Base-by-base conservation (phyloP, 1,140 invertebrate species). In the Parapsyche elsis region DNA sequence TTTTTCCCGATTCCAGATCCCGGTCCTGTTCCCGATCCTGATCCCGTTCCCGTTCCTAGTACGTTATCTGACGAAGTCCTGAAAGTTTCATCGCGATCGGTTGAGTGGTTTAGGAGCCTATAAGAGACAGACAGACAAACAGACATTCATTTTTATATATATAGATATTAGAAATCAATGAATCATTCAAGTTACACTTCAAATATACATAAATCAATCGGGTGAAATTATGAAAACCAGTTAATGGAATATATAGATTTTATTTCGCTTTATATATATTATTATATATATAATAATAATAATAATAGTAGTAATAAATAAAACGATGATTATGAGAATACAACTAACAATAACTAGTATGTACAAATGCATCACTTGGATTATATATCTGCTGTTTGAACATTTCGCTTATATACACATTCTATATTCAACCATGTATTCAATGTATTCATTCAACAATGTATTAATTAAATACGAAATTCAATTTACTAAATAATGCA, bases 301-400 rank as follows among this genome's bases (percentile, higher is more conserved):
- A 1, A 74, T 74, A 74, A 74, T 74, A 71, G 19, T 71, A 71
- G 53, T 73, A 75, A 75, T 75, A 75, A 75, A 75, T 75, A 75
- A 57, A 75, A 75, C 73, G 45, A 75, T 75, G 73, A 75, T 75
- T 75, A 75, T 57, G 73, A 75, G 73, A 75, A 23, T 75, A 57
- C 73, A 57, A 21, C 73, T 75, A 75, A 26, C 12, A 14, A 57
- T 75, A 75, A 75, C 73, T 75, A 23, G n/a, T 75, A 75, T 75
- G 30, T 75, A 75, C 73, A 75, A 74, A 57, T 75, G 45, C 73
- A 75, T 57, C 46, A 46, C 21, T 61, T 44, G 38, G 38, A 74
- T 30, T 74, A 74, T 74, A 74, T 45, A 46, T 12, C 12, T 30
- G 9, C 24, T 5, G 19, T 74, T 49, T 74, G 71, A 74, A 74